Evolutionary conservation across 2,113 vertebrate species (phyloP), one percentile per base, ranked within the genome.

Genomic region (Heterotis niloticus): DNA sequence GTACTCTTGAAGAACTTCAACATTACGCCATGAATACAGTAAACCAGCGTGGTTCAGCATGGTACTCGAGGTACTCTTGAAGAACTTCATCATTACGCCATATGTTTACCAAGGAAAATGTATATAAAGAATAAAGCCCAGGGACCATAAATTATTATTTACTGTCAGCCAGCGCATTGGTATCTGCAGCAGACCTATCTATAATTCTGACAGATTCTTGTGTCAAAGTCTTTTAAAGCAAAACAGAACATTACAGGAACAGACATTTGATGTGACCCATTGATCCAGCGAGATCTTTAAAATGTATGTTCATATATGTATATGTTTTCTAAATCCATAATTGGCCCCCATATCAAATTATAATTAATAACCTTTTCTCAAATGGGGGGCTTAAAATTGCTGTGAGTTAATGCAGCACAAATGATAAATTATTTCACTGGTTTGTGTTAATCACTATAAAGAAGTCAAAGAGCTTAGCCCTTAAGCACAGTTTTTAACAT

Each of bases 361-460:
- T 88, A 90, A 92, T 91, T 90, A 91, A 83, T 86, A 88, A 90
- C 85, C 86, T 87, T 80, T 79, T 82, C 88, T 88, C 79, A 82
- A 70, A 82, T n/a, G 34, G 84, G 88, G 86, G 83, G 87, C 85
- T 87, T 81, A 66, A 81, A 88, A 89, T 87, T 85, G 78, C 85
- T 81, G 71, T 78, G 75, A 78, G 86, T 85, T 89, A 88, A 87
- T 89, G 84, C 81, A 82, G 83, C 77, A 57, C 80, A 82, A 85
- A 86, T 90, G 84, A 90, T 91, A 89, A 89, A 91, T 93, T 89
- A 91, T 92, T 92, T 87, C 85, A 90, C 88, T 89, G 87, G 88
- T 89, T 85, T 86, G 85, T 90, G 90, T 90, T 93, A 90, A 92
- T 91, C 88, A 88, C 89, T 85, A 86, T 85, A 86, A 84, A 83